Evolutionary conservation across 2,797 vertebrate genomes (phyloP).

Genomic region (Atherinosoma microstoma): DNA sequence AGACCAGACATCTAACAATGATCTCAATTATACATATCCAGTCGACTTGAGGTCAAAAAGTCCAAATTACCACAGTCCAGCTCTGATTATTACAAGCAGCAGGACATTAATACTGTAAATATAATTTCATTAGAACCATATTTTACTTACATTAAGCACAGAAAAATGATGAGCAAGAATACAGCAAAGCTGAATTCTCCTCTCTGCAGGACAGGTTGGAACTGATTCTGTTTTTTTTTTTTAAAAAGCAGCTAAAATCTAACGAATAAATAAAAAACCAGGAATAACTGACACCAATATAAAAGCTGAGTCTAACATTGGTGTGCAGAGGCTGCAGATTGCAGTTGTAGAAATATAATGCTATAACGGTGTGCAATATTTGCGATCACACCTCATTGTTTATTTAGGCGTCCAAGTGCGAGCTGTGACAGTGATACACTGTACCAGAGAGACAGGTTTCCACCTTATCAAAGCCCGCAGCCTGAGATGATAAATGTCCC

Average conservation of each 20-base stretch:
- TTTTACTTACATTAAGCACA: constrained; percentile 14
- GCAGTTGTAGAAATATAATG: not conserved
- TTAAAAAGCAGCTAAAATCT: constrained; percentile 7
- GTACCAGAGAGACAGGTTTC: constrained; percentile 33
- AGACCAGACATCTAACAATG: not conserved
- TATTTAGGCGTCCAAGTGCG: constrained; percentile 16
- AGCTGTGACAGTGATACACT: constrained; percentile 28
- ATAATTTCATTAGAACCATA: constrained; percentile 38
- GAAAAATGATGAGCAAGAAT: constrained; percentile 3
- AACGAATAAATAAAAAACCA: not conserved
- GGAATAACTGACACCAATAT: not conserved
- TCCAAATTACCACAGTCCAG: not conserved
- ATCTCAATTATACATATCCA: not conserved
- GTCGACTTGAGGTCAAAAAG: constrained; percentile 33
- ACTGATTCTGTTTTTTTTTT: not conserved
- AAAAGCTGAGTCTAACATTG: constrained; percentile 35
- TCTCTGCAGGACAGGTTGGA: constrained; percentile 9
- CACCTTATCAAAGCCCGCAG: constrained; percentile 50
- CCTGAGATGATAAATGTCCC: constrained; percentile 46
- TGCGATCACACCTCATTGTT: constrained; percentile 21
- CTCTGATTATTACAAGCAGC: constrained; percentile 1
- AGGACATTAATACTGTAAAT: constrained; percentile 18
- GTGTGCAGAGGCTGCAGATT: constrained; percentile 6
- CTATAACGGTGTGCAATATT: not conserved
- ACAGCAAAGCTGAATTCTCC: constrained; percentile 9